phyloP scores from a whole-genome alignment of 2,888 invertebrate genomes.

The Eulithis prunata region DNA sequence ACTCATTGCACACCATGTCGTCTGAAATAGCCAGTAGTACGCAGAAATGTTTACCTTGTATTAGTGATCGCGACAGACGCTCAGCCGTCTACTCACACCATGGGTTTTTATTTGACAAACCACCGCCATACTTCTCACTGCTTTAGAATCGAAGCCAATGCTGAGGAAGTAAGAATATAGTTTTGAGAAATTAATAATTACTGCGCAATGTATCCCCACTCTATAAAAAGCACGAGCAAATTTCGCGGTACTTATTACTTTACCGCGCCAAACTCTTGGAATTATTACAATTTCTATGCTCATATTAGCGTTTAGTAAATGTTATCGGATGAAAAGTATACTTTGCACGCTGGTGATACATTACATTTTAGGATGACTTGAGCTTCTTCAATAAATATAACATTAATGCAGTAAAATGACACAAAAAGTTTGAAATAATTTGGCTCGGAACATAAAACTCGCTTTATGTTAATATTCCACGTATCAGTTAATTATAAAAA shows the following conservation, averaged over 20 bases:
- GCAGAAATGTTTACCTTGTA: conserved; percentile 1
- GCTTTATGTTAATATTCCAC: neutral
- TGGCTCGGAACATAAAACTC: neutral
- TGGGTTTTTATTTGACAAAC: conserved; percentile 14
- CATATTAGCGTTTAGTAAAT: conserved; percentile 3
- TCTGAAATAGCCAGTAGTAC: conserved; percentile 11
- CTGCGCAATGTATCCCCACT: conserved; percentile 38
- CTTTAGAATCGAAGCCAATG: conserved; percentile 18
- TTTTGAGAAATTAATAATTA: conserved; percentile 48
- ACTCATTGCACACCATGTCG: conserved; percentile 10
- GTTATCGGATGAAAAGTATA: conserved; percentile 9
- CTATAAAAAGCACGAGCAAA: conserved; percentile 37
- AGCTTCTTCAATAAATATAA: conserved; percentile 11
- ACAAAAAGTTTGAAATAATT: conserved; percentile 8
- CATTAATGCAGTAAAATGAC: conserved; percentile 11
- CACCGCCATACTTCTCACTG: conserved; percentile 26
- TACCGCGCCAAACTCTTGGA: conserved; percentile 45
- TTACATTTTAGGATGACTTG: conserved; percentile 7
- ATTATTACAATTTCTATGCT: conserved; percentile 47
- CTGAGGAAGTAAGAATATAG: conserved; percentile 30
- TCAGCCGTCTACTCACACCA: neutral
- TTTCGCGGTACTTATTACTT: conserved; percentile 47
- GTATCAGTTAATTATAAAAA: too few species aligned
- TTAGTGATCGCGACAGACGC: too few species aligned
- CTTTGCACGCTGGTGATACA: conserved; percentile 17